A percentile compares a stretch with the other conserved stretches of the same genome.
phyloP scores from a whole-genome alignment of 2,888 invertebrate species.

The Drosophila nr. perissopoda region DNA sequence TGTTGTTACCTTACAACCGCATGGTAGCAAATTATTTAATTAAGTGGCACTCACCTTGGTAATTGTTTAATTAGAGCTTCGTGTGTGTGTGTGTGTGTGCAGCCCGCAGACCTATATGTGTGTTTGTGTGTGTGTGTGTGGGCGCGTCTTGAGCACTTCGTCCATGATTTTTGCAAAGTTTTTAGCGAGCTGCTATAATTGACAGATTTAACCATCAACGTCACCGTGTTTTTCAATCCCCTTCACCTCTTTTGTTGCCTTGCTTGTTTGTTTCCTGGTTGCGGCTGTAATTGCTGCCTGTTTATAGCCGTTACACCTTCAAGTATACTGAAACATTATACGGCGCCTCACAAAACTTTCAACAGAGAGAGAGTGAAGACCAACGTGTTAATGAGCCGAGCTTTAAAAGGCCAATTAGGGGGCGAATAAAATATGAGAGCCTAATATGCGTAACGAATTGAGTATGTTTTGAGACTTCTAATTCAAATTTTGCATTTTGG shows the following conservation, averaged over 20 bases:
- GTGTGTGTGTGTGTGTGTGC: constrained; percentile 21
- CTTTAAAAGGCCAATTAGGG: constrained; percentile 23
- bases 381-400: constrained; percentile 31
- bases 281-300: constrained; percentile 59
- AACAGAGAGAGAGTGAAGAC: background rate
- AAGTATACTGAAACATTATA: constrained; percentile 44
- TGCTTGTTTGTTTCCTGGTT: constrained; percentile 55
- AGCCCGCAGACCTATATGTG: constrained; percentile 4
- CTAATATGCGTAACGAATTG: constrained; percentile 14
- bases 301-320: constrained; percentile 22
- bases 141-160: constrained; percentile 29
- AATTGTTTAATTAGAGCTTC: constrained; percentile 74
- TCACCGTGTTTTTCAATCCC: constrained; percentile 16
- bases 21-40: constrained; percentile 78
- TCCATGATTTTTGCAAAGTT: constrained; percentile 57
- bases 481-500: constrained; percentile 12
- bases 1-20: constrained; percentile 60
- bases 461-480: constrained; percentile 1
- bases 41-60: constrained; percentile 78
- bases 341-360: constrained; percentile 15
- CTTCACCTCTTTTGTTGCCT: background rate
- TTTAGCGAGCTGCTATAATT: constrained; percentile 71
- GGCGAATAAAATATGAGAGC: background rate
- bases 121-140: constrained; percentile 11
- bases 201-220: constrained; percentile 61